phyloP scores from a whole-genome alignment of 2,888 invertebrate species.

The Andricus quercusramuli region DNA sequence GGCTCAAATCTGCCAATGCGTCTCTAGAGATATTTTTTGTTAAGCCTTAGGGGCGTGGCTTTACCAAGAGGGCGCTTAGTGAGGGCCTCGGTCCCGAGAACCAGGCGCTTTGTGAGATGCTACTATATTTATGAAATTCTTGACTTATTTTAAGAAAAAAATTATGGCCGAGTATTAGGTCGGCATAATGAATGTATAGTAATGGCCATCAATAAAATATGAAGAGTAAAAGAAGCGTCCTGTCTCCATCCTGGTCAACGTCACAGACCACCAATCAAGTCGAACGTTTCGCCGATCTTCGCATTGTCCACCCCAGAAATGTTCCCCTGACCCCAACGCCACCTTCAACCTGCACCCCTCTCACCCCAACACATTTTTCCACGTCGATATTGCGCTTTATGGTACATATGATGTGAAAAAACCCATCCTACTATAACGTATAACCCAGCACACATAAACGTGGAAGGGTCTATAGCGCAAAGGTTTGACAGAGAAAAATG shows the following conservation, averaged over 20 bases:
- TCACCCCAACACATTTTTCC: slow-evolving; percentile 28
- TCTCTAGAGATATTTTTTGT: no score
- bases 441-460: slow-evolving; percentile 21
- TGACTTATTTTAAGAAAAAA: not conserved
- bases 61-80: no score
- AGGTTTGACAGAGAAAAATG: slow-evolving; percentile 59
- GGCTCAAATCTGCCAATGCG: no score
- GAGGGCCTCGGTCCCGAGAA: no score
- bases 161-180: not conserved
- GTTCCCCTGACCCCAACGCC: not conserved
- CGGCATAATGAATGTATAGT: not conserved
- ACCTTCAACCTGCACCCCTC: slow-evolving; percentile 20
- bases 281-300: slow-evolving; percentile 4
- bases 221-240: slow-evolving; percentile 15
- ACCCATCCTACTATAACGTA: slow-evolving; percentile 32
- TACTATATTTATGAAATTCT: no score
- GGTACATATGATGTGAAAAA: slow-evolving; percentile 49
- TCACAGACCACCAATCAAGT: slow-evolving; percentile 32
- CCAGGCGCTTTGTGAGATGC: no score
- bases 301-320: slow-evolving; percentile 30
- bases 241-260: slow-evolving; percentile 3
- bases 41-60: no score
- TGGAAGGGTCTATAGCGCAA: slow-evolving; percentile 24
- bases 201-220: not conserved
- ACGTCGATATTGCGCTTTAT: slow-evolving; percentile 57